These are phyloP conservation scores for Drosophila prolongata DNA, from an alignment of 2,888 invertebrate genomes.

Conservation along the genomic window DNA sequence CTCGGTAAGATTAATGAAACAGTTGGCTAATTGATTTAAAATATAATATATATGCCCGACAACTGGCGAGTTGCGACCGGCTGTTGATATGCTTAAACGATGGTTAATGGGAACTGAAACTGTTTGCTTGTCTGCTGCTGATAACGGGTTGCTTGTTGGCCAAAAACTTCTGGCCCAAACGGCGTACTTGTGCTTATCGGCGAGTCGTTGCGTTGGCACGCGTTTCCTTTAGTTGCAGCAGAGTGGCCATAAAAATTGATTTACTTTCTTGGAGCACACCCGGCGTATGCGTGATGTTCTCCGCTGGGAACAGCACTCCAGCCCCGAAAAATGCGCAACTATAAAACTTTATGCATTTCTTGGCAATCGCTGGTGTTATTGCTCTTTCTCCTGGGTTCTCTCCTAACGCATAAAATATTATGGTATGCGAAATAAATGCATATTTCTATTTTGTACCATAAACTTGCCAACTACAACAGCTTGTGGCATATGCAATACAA, in stretches of 20 bases:
- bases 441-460: constrained; percentile 62
- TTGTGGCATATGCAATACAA: constrained; percentile 59
- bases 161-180: constrained; percentile 20
- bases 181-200: constrained; percentile 30
- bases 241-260: constrained; percentile 68
- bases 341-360: constrained; percentile 68
- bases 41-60: not conserved
- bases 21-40: constrained; percentile 7
- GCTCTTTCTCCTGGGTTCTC: constrained; percentile 32
- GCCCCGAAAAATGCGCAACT: constrained; percentile 51
- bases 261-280: constrained; percentile 51
- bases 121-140: constrained; percentile 15
- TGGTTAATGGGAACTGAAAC: not conserved
- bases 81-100: constrained; percentile 6
- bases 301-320: not conserved
- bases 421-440: constrained; percentile 61
- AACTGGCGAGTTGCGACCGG: not conserved
- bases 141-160: constrained; percentile 23
- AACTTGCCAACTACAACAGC: constrained; percentile 46
- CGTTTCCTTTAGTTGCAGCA: constrained; percentile 17
- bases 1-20: constrained; percentile 19
- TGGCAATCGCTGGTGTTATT: constrained; percentile 31
- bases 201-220: constrained; percentile 31
- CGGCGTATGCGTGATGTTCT: constrained; percentile 71
- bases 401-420: constrained; percentile 69